Evolutionary conservation across 2,888 invertebrate genomes (phyloP).

Genomic region (Harpalus rufipes): DNA sequence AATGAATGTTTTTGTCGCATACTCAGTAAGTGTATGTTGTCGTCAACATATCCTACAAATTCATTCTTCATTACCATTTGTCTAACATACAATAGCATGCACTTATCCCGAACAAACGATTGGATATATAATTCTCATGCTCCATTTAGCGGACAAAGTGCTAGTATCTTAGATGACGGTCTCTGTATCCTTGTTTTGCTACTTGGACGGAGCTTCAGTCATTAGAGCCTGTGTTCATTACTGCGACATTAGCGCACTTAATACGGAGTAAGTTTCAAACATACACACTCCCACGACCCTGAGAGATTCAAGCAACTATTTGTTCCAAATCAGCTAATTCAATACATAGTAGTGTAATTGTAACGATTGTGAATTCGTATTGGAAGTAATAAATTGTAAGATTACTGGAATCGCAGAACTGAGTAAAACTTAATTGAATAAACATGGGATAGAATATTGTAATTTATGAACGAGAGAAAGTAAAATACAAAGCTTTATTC

Average conservation of each 20-base stretch:
- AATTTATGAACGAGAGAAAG: no score
- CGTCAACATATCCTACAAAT: neutral
- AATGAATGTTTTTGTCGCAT: no score
- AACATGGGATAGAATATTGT: no score
- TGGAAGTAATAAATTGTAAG: no score
- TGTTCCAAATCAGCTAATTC: neutral
- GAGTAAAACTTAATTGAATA: no score
- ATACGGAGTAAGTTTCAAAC: conserved; percentile 18
- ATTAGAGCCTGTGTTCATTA: conserved; percentile 33
- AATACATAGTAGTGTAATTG: no score
- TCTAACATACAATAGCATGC: neutral
- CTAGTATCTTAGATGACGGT: neutral
- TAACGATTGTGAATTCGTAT: no score
- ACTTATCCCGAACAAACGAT: neutral
- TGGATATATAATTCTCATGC: neutral
- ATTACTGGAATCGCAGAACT: no score
- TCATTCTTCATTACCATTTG: neutral
- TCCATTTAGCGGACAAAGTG: neutral
- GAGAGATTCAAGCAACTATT: neutral
- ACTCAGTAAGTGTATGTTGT: no score
- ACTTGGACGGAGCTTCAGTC: conserved; percentile 4
- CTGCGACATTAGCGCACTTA: conserved; percentile 24
- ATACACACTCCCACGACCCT: no score
- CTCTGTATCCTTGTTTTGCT: conserved; percentile 13
- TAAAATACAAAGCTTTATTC: no score